Conservation (phyloP, 2,113 vertebrate genomes). For the Phalacrocorax carbo region DNA sequence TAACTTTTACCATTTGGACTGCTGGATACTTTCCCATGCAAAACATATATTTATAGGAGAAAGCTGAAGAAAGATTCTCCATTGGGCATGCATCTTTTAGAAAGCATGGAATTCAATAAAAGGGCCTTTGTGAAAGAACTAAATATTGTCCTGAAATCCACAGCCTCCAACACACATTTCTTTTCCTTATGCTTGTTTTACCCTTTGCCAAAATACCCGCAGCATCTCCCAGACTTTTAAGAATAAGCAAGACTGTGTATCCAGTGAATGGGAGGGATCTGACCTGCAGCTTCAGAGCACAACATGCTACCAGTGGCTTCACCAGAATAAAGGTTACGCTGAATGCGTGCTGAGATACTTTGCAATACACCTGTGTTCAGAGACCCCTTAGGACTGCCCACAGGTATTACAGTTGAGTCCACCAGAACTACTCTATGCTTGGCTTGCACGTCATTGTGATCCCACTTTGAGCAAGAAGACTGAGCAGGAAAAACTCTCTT, state of each 20-base stretch:
- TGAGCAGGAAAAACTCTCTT: not conserved
- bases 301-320: not conserved
- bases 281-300: not conserved
- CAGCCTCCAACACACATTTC: not conserved
- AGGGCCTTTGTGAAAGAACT: not conserved
- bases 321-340: not conserved
- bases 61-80: not conserved
- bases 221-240: not conserved
- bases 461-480: not conserved
- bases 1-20: not conserved
- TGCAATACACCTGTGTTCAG: not conserved
- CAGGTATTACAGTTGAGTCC: not conserved
- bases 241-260: not conserved
- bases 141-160: not conserved
- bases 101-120: not conserved
- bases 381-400: not conserved
- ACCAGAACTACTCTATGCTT: not conserved
- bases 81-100: not conserved
- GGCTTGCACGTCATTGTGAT: not conserved
- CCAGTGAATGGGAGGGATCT: not conserved
- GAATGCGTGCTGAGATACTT: not conserved
- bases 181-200: not conserved
- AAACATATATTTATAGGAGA: not conserved
- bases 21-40: not conserved
- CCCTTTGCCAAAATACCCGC: not conserved